Evolutionary conservation across 2,113 vertebrate species (phyloP), one percentile per base, ranked within the genome.

Genomic region (Phalacrocorax brasilianus): DNA sequence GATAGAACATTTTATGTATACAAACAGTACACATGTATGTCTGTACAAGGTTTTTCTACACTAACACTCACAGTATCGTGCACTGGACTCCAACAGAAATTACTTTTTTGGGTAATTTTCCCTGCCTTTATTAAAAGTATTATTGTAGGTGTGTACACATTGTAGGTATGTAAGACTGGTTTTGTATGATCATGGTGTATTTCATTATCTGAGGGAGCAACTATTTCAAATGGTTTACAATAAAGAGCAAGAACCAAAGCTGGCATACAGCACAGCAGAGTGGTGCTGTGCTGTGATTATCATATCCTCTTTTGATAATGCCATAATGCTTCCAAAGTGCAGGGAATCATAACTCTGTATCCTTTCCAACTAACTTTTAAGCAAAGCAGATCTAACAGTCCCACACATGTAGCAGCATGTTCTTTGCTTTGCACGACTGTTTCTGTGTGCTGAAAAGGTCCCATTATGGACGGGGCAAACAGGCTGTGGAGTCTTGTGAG

Each of bases 381-480:
- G 6, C 49, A 55, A 42, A 78, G 28, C 44, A 89, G 42, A n/a
- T 40, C 19, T 26, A 40, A 83, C 23, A 73, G 8, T 5, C 5
- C 28, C 14, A 28, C 24, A 58, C 55, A 70, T 40, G 32, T 45
- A 72, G 27, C 18, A 65, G 9, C 11, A 10, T 12, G 4, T 35
- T 87, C 44, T 52, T 89, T 78, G 47, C 33, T 92, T 87, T 82
- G 27, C 28, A 47, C 20, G 65, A 40, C 14, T 52, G 8, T 87
- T 95, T 82, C 32, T 82, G 52, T 52, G 12, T 42, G 12, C 30
- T 78, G 59, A 40, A 89, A 83, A 50, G n/a, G 28, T 73, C 35
- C 23, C 23, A 26, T 27, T 59, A 21, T 7, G 44, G 28, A 75
- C 0, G 0, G 24, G n/a, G 9, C 8, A 74, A 74, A 55, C 17